Conservation (phyloP, 2,113 vertebrate genomes). For the Cercopithecus mona region DNA sequence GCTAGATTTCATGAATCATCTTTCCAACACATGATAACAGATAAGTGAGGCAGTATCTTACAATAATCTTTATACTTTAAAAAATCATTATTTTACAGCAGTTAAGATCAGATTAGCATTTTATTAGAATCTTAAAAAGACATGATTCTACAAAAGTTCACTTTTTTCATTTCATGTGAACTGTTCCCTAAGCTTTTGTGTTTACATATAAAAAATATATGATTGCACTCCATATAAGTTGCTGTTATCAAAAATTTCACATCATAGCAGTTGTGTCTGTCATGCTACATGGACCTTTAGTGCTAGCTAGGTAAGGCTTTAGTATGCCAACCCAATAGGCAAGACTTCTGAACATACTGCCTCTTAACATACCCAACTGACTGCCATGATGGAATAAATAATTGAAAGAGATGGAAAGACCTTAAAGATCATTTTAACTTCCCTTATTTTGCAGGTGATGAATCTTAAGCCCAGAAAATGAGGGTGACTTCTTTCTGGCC, state of each 20-base stretch:
- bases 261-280: not conserved
- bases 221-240: not conserved
- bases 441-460: not conserved
- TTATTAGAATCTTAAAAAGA: not conserved
- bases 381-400: not conserved
- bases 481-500: not conserved
- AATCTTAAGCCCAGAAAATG: constrained; percentile 7
- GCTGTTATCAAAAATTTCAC: constrained; percentile 17
- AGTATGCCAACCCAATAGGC: not conserved
- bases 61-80: not conserved
- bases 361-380: not conserved
- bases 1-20: not conserved
- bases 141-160: not conserved
- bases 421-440: not conserved
- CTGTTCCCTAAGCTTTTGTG: not conserved
- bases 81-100: constrained; percentile 36
- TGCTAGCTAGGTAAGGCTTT: not conserved
- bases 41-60: not conserved
- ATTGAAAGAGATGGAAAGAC: not conserved
- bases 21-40: not conserved
- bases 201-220: not conserved
- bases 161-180: not conserved
- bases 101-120: constrained; percentile 20
- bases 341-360: not conserved
- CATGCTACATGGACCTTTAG: not conserved